phyloP scores from a whole-genome alignment of 2,888 invertebrate genomes.

The Ophraella communa region DNA sequence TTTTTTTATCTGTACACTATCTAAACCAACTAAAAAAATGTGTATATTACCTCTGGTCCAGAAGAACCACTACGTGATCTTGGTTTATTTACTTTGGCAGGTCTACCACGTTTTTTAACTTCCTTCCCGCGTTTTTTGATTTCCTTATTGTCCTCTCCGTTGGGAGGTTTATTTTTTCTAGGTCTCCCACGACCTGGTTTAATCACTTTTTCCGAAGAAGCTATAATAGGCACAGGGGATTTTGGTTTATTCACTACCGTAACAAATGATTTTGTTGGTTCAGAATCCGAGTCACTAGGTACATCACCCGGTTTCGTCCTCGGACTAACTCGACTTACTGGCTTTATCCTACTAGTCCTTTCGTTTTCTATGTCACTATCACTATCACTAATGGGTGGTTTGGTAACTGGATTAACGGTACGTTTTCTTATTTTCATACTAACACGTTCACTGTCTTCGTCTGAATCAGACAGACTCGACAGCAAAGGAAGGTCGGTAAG shows the following conservation, averaged over 20 bases:
- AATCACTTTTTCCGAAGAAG: slow-evolving; percentile 19
- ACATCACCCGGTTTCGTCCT: slow-evolving; percentile 55
- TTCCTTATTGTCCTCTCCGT: slow-evolving; percentile 27
- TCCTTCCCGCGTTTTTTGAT: slow-evolving; percentile 15
- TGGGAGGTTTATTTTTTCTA: slow-evolving; percentile 34
- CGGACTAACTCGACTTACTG: slow-evolving; percentile 54
- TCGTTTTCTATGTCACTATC: slow-evolving; percentile 51
- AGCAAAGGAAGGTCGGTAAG: slow-evolving; percentile 58
- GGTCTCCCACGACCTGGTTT: slow-evolving; percentile 43
- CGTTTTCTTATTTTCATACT: slow-evolving; percentile 35
- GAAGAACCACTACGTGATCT: slow-evolving; percentile 49
- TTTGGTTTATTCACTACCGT: slow-evolving; percentile 55
- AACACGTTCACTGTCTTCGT: slow-evolving; percentile 33
- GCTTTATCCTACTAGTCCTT: slow-evolving; percentile 49
- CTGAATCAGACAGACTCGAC: slow-evolving; percentile 66
- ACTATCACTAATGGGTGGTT: slow-evolving; percentile 49
- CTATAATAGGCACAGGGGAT: slow-evolving; percentile 55
- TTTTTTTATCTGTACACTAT: too few species aligned
- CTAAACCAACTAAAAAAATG: slow-evolving; percentile 5
- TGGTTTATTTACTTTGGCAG: slow-evolving; percentile 41
- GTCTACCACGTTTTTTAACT: slow-evolving; percentile 41
- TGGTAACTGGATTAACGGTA: slow-evolving; percentile 43
- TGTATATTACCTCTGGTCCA: slow-evolving; percentile 30
- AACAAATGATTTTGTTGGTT: slow-evolving; percentile 27
- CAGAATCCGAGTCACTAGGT: slow-evolving; percentile 53